A percentile compares a stretch with the other conserved stretches of the same genome.
Evolutionary conservation across 2,113 vertebrate genomes (phyloP).

Genomic region (Agapornis roseicollis): DNA sequence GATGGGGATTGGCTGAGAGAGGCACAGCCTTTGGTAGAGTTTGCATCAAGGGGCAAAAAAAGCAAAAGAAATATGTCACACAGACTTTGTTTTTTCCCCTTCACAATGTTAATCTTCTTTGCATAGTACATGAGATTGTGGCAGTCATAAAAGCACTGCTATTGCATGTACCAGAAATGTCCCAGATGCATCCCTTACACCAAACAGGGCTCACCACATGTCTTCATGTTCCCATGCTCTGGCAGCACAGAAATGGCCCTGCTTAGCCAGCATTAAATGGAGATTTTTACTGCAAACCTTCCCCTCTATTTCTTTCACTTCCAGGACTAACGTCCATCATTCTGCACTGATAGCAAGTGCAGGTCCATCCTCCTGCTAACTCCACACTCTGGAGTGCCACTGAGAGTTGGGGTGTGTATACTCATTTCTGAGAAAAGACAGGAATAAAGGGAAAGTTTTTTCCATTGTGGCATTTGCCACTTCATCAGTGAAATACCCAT

Average conservation of each 20-base stretch:
- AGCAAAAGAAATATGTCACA: background rate
- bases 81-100: background rate
- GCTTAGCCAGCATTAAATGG: rapidly evolving
- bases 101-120: background rate
- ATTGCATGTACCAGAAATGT: background rate
- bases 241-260: background rate
- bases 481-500: background rate
- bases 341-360: background rate
- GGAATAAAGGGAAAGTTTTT: background rate
- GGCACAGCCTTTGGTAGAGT: background rate
- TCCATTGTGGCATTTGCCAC: background rate
- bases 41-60: rapidly evolving
- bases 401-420: background rate
- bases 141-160: background rate
- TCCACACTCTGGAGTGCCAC: background rate
- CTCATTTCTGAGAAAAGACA: background rate
- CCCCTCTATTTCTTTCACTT: background rate
- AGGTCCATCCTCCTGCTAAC: background rate
- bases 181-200: rapidly evolving
- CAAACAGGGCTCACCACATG: rapidly evolving
- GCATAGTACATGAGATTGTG: background rate
- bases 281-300: background rate
- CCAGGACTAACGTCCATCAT: background rate
- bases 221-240: background rate
- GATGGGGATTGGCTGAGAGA: background rate